Evolutionary conservation across 2,888 invertebrate genomes (phyloP).

Genomic region (Cacoxenus indagator): DNA sequence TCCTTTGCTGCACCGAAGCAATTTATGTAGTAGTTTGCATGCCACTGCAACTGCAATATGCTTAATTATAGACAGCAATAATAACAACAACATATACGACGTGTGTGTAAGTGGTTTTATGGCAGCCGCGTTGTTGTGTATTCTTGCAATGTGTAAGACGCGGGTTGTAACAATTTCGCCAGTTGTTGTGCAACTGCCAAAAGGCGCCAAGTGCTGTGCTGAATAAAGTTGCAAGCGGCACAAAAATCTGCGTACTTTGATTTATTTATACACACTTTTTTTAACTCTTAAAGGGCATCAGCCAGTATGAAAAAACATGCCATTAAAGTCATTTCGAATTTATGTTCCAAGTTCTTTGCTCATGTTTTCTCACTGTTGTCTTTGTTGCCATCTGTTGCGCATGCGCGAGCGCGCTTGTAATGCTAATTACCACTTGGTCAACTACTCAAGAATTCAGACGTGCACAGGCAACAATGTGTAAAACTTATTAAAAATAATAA

Average conservation of each 20-base stretch:
- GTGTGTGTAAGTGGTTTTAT: neutral
- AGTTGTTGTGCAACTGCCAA: neutral
- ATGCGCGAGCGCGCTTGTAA: conserved; percentile 22
- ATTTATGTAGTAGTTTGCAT: neutral
- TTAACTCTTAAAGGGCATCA: conserved; percentile 25
- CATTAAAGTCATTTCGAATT: conserved; percentile 50
- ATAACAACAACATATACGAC: neutral
- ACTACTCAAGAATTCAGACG: neutral
- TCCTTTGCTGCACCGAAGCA: neutral
- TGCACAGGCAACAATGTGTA: too few relatives aligned
- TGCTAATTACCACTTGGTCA: conserved; percentile 30
- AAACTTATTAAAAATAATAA: neutral
- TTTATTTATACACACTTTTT: conserved; percentile 61
- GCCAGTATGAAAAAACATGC: conserved; percentile 45
- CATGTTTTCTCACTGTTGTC: conserved; percentile 43
- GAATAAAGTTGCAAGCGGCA: neutral
- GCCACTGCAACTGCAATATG: neutral
- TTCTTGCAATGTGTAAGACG: neutral
- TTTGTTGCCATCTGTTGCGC: neutral
- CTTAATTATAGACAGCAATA: neutral
- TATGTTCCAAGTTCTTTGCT: conserved; percentile 21
- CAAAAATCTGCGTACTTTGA: conserved; percentile 36
- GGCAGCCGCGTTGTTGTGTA: neutral
- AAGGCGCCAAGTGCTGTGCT: conserved; percentile 4
- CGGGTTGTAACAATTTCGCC: neutral